Percentiles rank a stretch among this genome's conserved stretches.
These are phyloP conservation scores for Jaculus jaculus DNA, from an alignment of 2,113 vertebrate species.

Conservation along the genomic window DNA sequence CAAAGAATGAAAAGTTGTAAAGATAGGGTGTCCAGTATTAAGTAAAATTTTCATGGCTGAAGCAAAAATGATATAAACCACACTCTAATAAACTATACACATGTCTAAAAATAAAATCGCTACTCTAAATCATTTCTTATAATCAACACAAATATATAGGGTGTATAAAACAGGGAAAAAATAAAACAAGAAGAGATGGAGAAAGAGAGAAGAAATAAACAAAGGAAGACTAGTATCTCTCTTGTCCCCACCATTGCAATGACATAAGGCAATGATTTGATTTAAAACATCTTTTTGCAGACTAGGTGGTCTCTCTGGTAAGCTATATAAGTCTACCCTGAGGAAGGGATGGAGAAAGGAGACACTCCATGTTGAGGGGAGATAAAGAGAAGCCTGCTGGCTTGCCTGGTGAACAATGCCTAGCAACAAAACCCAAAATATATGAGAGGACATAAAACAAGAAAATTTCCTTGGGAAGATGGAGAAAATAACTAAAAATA, in stretches of 20 bases:
- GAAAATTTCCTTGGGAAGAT: background rate
- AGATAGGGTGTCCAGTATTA: background rate
- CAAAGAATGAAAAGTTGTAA: background rate
- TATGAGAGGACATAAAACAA: slow-evolving; percentile 30
- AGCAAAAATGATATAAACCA: background rate
- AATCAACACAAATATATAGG: background rate
- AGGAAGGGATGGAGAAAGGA: background rate
- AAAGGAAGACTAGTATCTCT: background rate
- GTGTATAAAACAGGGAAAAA: background rate
- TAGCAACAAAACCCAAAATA: background rate
- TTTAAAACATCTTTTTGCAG: background rate
- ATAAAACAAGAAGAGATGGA: no score
- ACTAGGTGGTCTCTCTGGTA: background rate
- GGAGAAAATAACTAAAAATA: background rate
- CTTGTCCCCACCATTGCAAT: background rate
- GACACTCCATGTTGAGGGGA: background rate
- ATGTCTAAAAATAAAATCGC: slow-evolving; percentile 31
- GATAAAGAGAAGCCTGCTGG: background rate
- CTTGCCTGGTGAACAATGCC: background rate
- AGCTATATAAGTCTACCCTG: background rate
- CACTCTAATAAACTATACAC: background rate
- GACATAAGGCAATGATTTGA: background rate
- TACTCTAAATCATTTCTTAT: background rate
- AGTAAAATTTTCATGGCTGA: background rate
- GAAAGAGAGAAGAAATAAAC: accelerated